A percentile compares a stretch with the other conserved stretches of the same genome.
These are phyloP conservation scores for Menidia beryllina DNA, from an alignment of 2,113 vertebrate species.

Conservation along the genomic window DNA sequence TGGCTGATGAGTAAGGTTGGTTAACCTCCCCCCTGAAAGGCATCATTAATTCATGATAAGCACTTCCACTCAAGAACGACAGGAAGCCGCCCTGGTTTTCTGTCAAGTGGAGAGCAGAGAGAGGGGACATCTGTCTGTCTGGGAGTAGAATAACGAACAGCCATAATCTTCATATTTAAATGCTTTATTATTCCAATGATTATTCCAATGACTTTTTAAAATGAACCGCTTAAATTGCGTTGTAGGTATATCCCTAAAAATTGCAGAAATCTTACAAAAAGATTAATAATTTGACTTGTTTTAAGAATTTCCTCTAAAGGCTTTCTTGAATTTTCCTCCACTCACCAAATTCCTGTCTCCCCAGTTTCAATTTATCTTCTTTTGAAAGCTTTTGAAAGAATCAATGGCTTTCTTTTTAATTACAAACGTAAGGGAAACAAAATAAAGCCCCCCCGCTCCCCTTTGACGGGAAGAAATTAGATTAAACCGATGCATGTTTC, in stretches of 20 bases:
- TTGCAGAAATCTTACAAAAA: no score
- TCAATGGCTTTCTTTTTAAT: slow-evolving; percentile 51
- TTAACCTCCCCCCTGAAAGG: slow-evolving; percentile 55
- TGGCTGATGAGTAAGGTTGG: slow-evolving; percentile 48
- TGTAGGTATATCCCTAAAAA: neutral
- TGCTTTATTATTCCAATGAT: slow-evolving; percentile 12
- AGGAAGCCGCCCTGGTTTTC: slow-evolving; percentile 34
- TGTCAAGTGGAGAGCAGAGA: slow-evolving; percentile 28
- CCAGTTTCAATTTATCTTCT: slow-evolving; percentile 16
- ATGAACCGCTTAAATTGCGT: neutral
- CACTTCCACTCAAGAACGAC: slow-evolving; percentile 37
- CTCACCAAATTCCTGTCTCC: neutral
- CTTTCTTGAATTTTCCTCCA: neutral
- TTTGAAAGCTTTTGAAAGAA: slow-evolving; percentile 24
- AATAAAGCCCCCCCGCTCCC: slow-evolving; percentile 36
- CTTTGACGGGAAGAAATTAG: neutral
- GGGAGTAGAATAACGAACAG: no score
- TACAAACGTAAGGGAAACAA: slow-evolving; percentile 47
- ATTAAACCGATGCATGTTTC: neutral
- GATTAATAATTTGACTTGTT: no score
- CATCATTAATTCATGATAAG: slow-evolving; percentile 66
- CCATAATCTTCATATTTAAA: no score
- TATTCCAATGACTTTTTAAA: neutral
- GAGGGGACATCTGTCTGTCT: slow-evolving; percentile 5
- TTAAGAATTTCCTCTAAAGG: no score